Evolutionary conservation across 2,113 vertebrate genomes (phyloP), one percentile per base, ranked within the genome.

Genomic region (Trogon surrucura): DNA sequence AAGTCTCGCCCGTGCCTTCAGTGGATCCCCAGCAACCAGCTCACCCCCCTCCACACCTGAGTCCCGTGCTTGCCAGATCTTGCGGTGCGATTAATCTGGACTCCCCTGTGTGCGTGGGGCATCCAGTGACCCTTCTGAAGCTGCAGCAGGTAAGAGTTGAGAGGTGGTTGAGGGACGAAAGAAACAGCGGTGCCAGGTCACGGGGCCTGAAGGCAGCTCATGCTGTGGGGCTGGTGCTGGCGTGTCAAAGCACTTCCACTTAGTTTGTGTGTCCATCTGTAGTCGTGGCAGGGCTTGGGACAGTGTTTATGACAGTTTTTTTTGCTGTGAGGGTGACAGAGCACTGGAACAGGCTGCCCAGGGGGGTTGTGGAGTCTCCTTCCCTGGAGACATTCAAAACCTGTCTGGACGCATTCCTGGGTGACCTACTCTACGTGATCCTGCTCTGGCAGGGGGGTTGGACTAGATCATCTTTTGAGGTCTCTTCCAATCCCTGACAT

Each of bases 141-240:
- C 71, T 95, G 67, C 96, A 98, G 18, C 98, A 98, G 98, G 98
- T 98, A 70, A 98, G 97, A n/a, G n/a, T 41, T 11, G 26, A 71
- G 11, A 69, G 50, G 47, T 61, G 57, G 16, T 16, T 23, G 23
- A 45, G 36, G 19, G 48, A 50, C 2, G 1, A 41, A 5, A 21
- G 32, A 27, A 48, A 25, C 30, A 53, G 38, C 5, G 0, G 16
- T 38, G 47, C 44, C 38, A 13, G 18, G 16, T 45, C 44, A 19
- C n/a, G 18, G 53, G 32, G 61, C 26, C 47, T 32, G 54, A n/a
- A 2, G 8, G 56, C 30, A 2, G 16, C 22, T 1, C 4, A 19
- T 1, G 7, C 69, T 3, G 1, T 30, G 8, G 41, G 38, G 26
- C 65, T 32, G 44, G 23, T 53, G 61, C 53, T 1, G 0, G 14